Percentiles rank a stretch among this genome's conserved stretches.
phyloP scores from a whole-genome alignment of 2,888 invertebrate genomes.

The Thera britannica region DNA sequence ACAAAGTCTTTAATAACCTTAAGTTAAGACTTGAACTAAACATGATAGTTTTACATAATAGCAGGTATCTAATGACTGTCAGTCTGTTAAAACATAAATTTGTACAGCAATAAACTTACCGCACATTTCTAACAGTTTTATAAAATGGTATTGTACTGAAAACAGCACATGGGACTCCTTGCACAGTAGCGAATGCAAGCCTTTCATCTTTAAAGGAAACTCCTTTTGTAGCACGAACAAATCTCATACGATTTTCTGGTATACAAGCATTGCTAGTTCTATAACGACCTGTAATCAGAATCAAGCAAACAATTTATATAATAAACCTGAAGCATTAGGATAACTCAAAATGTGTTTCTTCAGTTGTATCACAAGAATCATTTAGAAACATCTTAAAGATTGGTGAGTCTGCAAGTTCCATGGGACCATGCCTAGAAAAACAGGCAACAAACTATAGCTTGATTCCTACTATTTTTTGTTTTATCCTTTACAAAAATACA shows the following conservation, averaged over 20 bases:
- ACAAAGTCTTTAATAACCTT: too few species aligned
- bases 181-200: slow-evolving; percentile 91
- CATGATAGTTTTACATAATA: too few species aligned
- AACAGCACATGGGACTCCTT: slow-evolving; percentile 92
- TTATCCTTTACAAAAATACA: too few species aligned
- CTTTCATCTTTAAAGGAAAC: slow-evolving; percentile 91
- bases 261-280: slow-evolving; percentile 81
- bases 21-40: too few species aligned
- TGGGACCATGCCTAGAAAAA: too few species aligned
- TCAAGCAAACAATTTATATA: neutral
- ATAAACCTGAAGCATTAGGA: neutral
- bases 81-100: too few species aligned
- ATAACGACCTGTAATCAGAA: slow-evolving; percentile 69
- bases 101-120: slow-evolving; percentile 69
- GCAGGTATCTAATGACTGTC: too few species aligned
- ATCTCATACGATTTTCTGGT: slow-evolving; percentile 84
- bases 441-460: too few species aligned
- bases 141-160: slow-evolving; percentile 95
- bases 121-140: slow-evolving; percentile 86
- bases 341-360: neutral
- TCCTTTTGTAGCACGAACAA: slow-evolving; percentile 86
- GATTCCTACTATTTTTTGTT: too few species aligned
- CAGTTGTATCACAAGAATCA: neutral
- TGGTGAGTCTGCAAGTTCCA: too few species aligned
- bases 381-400: too few species aligned